Base-by-base conservation (phyloP, 2,113 vertebrate species). In the Tenebrosternarchus preto region DNA sequence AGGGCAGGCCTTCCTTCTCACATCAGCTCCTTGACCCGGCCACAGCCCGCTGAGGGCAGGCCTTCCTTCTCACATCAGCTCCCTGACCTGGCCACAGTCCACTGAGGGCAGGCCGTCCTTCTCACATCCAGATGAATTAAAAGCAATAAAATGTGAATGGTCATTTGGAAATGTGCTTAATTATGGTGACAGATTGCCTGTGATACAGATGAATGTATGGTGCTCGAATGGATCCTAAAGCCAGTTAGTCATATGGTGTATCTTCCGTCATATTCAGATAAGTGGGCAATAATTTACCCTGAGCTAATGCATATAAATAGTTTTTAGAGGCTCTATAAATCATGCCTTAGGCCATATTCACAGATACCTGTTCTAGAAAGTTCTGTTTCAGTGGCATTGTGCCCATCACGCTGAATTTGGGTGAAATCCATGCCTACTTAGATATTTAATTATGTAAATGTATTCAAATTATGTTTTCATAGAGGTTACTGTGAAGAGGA, bases 151-250 rank as follows among this genome's bases (percentile, higher is more conserved):
- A 85, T 87, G 84, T 75, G 85, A 83, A 92, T 79, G 84, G 82
- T 63, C 81, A 81, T 88, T 87, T 89, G 87, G 85, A 92, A 91
- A 87, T 88, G 88, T 81, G 89, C 88, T 88, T 88, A 91, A 93
- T 94, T 92, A 93, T 87, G 86, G 88, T 93, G 93, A 93, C 90
- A 87, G 89, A 93, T 93, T 88, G 88, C 84, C 85, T 84, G 82
- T 83, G 83, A 82, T 74, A 53, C 73, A 60, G 83, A 84, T 74
- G 70, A 81, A 84, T 82, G 79, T 36, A 36, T 31, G 25, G 75
- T 22, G 63, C 75, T 77, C n/a, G 25, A 78, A 55, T 63, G 77
- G 61, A 70, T 61, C 76, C 72, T 78, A 70, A 78, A 81, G 79
- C 60, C 31, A 61, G 77, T 84, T 81, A 81, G 70, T 72, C 43